Conservation (phyloP, 2,888 invertebrate species). For the Cheilosia soror region DNA sequence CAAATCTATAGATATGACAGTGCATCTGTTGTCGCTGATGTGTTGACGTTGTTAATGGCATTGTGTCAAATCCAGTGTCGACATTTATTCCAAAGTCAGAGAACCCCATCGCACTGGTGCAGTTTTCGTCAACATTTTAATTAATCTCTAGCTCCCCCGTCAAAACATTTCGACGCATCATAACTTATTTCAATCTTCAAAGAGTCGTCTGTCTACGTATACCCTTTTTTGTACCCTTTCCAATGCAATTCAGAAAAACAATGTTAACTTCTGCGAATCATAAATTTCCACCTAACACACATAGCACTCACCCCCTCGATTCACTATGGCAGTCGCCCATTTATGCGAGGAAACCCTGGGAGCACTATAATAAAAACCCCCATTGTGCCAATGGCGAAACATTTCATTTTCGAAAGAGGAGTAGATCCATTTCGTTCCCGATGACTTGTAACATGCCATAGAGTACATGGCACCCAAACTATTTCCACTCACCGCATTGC, state of each 20-base stretch:
- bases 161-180: no score
- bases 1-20: no score
- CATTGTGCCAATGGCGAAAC: constrained; percentile 63
- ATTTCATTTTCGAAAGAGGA: constrained; percentile 68
- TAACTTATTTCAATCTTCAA: no score
- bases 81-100: no score
- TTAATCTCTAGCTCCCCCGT: no score
- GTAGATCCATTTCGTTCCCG: constrained; percentile 65
- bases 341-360: constrained; percentile 31
- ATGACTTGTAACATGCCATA: constrained; percentile 72
- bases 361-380: constrained; percentile 42
- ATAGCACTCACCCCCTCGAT: constrained; percentile 6
- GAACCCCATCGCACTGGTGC: no score
- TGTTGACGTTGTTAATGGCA: no score
- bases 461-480: constrained; percentile 50
- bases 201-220: no score
- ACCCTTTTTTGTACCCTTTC: background rate
- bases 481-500: constrained; percentile 59
- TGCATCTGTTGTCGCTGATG: no score
- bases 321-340: constrained; percentile 28
- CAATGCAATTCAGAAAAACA: constrained; percentile 37
- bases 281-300: constrained; percentile 50
- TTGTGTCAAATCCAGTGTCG: no score
- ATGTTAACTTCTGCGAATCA: constrained; percentile 58
- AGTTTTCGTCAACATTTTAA: no score